A percentile compares a stretch with the other conserved stretches of the same genome.
Conservation (phyloP, 2,888 invertebrate species). For the Girardia tigrina region DNA sequence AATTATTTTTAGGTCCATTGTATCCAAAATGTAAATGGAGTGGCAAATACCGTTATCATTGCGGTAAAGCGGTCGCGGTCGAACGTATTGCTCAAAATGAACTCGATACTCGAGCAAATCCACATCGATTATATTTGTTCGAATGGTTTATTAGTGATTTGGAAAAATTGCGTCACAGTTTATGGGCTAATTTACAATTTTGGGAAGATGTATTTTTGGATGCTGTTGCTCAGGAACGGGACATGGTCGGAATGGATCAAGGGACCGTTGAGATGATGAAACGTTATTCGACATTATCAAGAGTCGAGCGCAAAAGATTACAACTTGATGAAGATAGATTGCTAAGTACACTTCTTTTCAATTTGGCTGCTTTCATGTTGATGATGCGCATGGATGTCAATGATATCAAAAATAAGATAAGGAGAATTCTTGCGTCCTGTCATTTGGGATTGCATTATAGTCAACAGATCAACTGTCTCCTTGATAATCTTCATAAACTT, state of each 20-base stretch:
- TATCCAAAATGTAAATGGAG: slow-evolving; percentile 8
- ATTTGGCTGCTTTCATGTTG: slow-evolving; percentile 84
- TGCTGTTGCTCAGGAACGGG: slow-evolving; percentile 86
- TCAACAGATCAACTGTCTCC: slow-evolving; percentile 83
- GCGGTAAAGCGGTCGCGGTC: neutral
- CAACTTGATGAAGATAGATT: slow-evolving; percentile 95
- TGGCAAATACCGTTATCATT: slow-evolving; percentile 10
- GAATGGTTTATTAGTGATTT: slow-evolving; percentile 13
- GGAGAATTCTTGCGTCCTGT: slow-evolving; percentile 84
- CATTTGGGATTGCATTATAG: slow-evolving; percentile 94
- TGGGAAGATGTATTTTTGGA: slow-evolving; percentile 99
- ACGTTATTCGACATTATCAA: slow-evolving; percentile 52
- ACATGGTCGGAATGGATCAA: slow-evolving; percentile 97
- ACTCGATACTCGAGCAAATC: neutral
- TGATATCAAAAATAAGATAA: slow-evolving; percentile 54
- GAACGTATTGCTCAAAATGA: neutral
- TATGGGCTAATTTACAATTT: slow-evolving; percentile 78
- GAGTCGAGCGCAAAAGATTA: slow-evolving; percentile 61
- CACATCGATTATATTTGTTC: neutral
- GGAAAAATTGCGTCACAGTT: neutral
- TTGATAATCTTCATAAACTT: slow-evolving; percentile 56
- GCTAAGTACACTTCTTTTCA: slow-evolving; percentile 83
- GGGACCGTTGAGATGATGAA: slow-evolving; percentile 98
- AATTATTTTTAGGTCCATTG: neutral
- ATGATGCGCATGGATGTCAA: slow-evolving; percentile 66